phyloP scores from a whole-genome alignment of 2,797 vertebrate species.

The Falco naumanni region DNA sequence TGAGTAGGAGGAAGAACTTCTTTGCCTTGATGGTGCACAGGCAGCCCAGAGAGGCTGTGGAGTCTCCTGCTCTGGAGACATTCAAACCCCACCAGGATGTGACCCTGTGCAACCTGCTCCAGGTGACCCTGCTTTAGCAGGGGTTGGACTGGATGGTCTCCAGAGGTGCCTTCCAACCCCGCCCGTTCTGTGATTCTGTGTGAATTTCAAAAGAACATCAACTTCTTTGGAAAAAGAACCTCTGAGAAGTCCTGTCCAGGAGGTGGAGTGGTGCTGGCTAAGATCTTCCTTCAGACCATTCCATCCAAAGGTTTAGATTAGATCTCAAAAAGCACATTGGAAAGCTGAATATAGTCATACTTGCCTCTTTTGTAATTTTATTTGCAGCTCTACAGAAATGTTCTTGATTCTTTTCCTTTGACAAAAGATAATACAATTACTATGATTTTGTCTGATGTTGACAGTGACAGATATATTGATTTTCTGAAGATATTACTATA shows the following conservation, averaged over 20 bases:
- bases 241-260: neutral
- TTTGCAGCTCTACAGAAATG: neutral
- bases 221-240: neutral
- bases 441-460: neutral
- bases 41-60: no score
- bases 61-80: no score
- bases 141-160: no score
- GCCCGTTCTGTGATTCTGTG: no score
- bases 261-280: neutral
- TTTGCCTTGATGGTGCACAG: no score
- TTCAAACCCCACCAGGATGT: no score
- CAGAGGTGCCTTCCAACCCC: no score
- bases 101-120: no score
- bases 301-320: neutral
- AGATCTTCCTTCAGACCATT: neutral
- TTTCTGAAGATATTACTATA: neutral
- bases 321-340: neutral
- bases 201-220: neutral
- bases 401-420: neutral
- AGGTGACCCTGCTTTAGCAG: no score
- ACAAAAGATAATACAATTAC: neutral
- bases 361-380: neutral
- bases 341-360: neutral
- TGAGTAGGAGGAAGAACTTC: no score
- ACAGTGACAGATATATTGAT: neutral